Evolutionary conservation across 2,888 invertebrate species (phyloP).

Genomic region (Drosophila yooni): DNA sequence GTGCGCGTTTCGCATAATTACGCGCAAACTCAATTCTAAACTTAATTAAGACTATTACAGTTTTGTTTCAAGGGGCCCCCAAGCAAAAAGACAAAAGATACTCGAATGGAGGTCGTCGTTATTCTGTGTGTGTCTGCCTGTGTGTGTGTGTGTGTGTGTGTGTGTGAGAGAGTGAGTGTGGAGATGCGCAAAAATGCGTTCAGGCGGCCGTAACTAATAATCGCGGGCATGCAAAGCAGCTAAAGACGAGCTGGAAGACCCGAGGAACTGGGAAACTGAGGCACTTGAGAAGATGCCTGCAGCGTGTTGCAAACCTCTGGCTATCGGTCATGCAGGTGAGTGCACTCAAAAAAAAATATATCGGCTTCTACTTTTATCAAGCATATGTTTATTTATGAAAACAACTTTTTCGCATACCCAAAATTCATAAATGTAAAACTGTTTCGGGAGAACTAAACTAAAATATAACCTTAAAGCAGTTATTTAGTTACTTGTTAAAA

Average conservation of each 20-base stretch:
- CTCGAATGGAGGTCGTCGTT: conserved; percentile 1
- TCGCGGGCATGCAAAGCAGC: conserved; percentile 70
- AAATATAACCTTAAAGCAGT: not conserved
- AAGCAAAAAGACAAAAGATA: conserved; percentile 13
- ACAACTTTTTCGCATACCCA: not conserved
- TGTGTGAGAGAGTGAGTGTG: conserved; percentile 22
- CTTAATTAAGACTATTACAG: conserved; percentile 79
- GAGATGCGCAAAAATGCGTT: conserved; percentile 73
- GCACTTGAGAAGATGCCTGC: conserved; percentile 19
- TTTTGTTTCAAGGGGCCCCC: conserved; percentile 33
- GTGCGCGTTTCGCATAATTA: conserved; percentile 80
- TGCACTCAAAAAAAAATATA: not conserved
- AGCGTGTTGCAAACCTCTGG: conserved; percentile 24
- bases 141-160: not conserved
- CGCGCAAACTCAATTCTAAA: conserved; percentile 77
- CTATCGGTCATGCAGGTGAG: conserved; percentile 28
- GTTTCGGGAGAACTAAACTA: not conserved
- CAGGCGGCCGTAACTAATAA: conserved; percentile 82
- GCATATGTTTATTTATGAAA: not conserved
- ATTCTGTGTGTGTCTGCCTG: not conserved
- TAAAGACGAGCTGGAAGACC: conserved; percentile 12
- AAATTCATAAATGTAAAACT: not conserved
- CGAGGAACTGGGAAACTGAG: conserved; percentile 9
- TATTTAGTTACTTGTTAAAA: not conserved
- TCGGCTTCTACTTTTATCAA: not conserved